Conservation (phyloP, 2,797 vertebrate species). For the Argyrosomus regius region DNA sequence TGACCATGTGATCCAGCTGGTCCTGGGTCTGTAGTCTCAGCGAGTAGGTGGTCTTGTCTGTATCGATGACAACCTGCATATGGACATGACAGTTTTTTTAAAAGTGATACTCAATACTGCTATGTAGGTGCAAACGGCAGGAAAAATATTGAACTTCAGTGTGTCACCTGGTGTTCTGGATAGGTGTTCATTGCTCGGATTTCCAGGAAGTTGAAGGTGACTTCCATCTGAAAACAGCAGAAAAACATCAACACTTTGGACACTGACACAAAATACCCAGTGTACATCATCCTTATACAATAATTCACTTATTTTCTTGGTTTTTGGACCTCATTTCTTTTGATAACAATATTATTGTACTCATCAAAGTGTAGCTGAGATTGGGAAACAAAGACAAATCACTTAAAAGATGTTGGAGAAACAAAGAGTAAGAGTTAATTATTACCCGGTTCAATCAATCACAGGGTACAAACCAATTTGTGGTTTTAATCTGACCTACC, state of each 20-base stretch:
- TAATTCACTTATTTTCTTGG: slow-evolving; percentile 7
- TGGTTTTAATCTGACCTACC: background rate
- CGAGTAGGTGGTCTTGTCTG: slow-evolving; percentile 89
- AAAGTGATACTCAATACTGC: background rate
- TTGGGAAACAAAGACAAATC: background rate
- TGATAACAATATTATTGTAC: background rate
- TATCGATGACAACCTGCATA: slow-evolving; percentile 90
- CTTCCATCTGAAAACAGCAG: slow-evolving; percentile 85
- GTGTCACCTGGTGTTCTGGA: slow-evolving; percentile 88
- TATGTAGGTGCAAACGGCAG: background rate
- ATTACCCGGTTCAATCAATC: too few species aligned
- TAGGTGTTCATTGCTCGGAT: slow-evolving; percentile 91
- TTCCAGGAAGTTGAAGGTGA: slow-evolving; percentile 94
- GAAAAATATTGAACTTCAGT: background rate
- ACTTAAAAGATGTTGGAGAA: background rate
- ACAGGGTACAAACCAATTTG: background rate
- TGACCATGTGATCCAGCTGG: slow-evolving; percentile 90
- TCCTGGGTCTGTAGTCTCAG: slow-evolving; percentile 88
- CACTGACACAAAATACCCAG: background rate
- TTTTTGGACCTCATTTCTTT: background rate
- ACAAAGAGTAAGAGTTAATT: too few species aligned
- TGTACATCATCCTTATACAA: background rate
- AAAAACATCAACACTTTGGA: slow-evolving; percentile 10
- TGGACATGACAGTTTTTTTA: background rate
- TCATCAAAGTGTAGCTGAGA: background rate